These are phyloP conservation scores for Diadromus collaris DNA, from an alignment of 2,888 invertebrate genomes.

Conservation along the genomic window DNA sequence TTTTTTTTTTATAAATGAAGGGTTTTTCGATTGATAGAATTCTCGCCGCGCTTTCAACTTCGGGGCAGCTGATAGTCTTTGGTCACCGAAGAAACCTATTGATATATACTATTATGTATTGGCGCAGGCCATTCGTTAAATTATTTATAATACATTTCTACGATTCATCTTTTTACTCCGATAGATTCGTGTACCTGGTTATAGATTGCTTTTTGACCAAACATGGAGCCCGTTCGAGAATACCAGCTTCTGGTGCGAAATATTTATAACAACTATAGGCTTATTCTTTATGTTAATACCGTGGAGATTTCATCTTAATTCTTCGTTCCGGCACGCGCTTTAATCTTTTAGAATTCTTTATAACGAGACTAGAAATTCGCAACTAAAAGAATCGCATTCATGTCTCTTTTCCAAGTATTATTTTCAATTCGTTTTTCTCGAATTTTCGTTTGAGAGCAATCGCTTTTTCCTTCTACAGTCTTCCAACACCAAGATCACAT, in stretches of 20 bases:
- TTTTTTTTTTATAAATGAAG: background rate
- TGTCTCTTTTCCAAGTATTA: slow-evolving; percentile 34
- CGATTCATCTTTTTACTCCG: slow-evolving; percentile 50
- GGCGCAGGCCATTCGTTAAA: slow-evolving; percentile 55
- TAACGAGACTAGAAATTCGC: slow-evolving; percentile 53
- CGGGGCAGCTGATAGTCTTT: slow-evolving; percentile 69
- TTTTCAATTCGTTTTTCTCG: slow-evolving; percentile 16
- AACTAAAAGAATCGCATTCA: slow-evolving; percentile 25
- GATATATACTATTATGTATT: slow-evolving; percentile 59
- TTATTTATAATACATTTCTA: slow-evolving; percentile 62
- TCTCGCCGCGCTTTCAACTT: slow-evolving; percentile 45
- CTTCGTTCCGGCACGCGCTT: slow-evolving; percentile 4
- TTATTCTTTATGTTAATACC: slow-evolving; percentile 36
- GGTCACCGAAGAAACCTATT: slow-evolving; percentile 70
- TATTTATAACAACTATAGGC: slow-evolving; percentile 44
- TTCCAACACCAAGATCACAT: slow-evolving; percentile 31
- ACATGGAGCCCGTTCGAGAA: slow-evolving; percentile 29
- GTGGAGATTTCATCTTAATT: slow-evolving; percentile 31
- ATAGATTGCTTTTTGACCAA: slow-evolving; percentile 7
- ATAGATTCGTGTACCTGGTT: slow-evolving; percentile 8
- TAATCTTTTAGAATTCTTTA: slow-evolving; percentile 38
- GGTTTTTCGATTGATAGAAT: slow-evolving; percentile 22
- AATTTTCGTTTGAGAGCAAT: slow-evolving; percentile 23
- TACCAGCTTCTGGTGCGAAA: slow-evolving; percentile 44
- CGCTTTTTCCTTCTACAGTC: slow-evolving; percentile 24